Evolutionary conservation across 2,888 invertebrate species (phyloP), one percentile per base, ranked within the genome.

Genomic region (Patella ulyssiponensis): DNA sequence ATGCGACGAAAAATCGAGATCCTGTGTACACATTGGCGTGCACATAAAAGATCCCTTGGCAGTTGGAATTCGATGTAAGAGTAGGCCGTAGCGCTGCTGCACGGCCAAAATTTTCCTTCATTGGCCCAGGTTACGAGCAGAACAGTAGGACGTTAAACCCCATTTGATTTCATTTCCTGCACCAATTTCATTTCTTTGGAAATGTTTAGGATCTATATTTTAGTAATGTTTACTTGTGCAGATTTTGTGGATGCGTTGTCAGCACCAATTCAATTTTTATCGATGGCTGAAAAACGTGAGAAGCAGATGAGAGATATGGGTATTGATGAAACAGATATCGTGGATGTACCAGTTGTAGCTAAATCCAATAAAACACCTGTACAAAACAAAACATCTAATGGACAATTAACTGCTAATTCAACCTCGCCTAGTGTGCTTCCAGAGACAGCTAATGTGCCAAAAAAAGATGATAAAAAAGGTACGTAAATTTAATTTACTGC

Each of bases 161-260:
- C n/a, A n/a, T n/a, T n/a, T n/a, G n/a, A n/a, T n/a, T n/a, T n/a
- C n/a, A n/a, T n/a, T n/a, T 33, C 33, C 33, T 33, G 33, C 33
- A 33, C 33, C 33, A 33, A 33, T n/a, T n/a, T 69, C 4, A 12
- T 23, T 15, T 5, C 4, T 69, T 14, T 17, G 20, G 20, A 0
- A 69, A 12, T n/a, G 15, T 69, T 69, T 14, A 27, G 15, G 15
- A 12, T 15, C 15, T 20, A 12, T n/a, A 14, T 4, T 23, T 33
- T 33, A 33, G 33, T 33, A 3, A 33, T 33, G 33, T 51, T 52
- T 27, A 33, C 54, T 69, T 64, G 84, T 86, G 2, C 89, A 96
- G 98, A 98, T 91, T 96, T 99, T 91, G 99, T 99, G 96, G 98
- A 98, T 80, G 98, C 98, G 5, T 92, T 99, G 80, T 97, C 98